A percentile compares a stretch with the other conserved stretches of the same genome.
Conservation (phyloP, 2,113 vertebrate genomes). For the Heterocephalus glaber region DNA sequence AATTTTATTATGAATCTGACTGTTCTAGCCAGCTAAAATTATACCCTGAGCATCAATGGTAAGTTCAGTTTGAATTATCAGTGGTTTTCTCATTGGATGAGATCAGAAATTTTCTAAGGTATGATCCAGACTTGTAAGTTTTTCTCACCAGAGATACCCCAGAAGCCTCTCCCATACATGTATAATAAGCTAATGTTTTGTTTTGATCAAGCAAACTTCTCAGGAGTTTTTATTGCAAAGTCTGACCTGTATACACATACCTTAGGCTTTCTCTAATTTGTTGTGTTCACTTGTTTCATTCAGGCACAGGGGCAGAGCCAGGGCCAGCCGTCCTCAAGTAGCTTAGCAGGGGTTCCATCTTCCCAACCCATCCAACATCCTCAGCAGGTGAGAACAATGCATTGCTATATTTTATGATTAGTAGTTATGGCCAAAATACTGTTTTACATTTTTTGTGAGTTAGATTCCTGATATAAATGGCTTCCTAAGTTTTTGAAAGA, state of each 20-base stretch:
- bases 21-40: slow-evolving; percentile 43
- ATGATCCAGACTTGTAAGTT: not conserved
- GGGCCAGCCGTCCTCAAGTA: slow-evolving; percentile 84
- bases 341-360: slow-evolving; percentile 76
- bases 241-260: not conserved
- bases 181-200: slow-evolving; percentile 51
- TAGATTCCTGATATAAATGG: slow-evolving; percentile 36
- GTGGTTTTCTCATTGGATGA: not conserved
- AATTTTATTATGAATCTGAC: slow-evolving; percentile 42
- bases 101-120: not conserved
- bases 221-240: slow-evolving; percentile 66
- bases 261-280: slow-evolving; percentile 71
- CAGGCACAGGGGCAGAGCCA: slow-evolving; percentile 86
- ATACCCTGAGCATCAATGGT: not conserved
- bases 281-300: slow-evolving; percentile 45
- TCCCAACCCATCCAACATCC: slow-evolving; percentile 83
- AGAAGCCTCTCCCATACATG: not conserved
- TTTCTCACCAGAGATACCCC: slow-evolving; percentile 39
- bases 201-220: slow-evolving; percentile 54
- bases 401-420: slow-evolving; percentile 27
- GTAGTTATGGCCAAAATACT: not conserved
- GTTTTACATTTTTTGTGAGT: not conserved
- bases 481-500: slow-evolving; percentile 51
- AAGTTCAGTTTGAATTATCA: slow-evolving; percentile 48
- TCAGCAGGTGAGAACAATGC: slow-evolving; percentile 83